Conservation (phyloP, 2,888 invertebrate genomes). For the Mycalesis mineus region DNA sequence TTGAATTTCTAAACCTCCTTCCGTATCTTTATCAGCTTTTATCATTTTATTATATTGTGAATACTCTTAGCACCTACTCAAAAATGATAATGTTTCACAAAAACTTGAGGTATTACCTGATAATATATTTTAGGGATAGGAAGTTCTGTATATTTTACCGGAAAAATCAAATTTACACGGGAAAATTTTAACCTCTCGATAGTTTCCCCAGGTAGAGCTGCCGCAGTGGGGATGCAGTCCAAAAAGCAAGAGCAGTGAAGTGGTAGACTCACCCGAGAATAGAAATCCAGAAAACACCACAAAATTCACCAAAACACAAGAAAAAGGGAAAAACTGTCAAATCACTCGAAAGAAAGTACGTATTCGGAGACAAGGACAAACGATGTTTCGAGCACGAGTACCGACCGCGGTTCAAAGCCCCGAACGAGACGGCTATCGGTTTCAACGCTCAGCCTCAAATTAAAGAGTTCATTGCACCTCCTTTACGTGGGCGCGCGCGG, state of each 20-base stretch:
- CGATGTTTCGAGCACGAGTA: constrained; percentile 29
- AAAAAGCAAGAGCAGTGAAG: background rate
- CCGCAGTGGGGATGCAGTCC: background rate
- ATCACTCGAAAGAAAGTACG: constrained; percentile 32
- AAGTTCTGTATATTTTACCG: background rate
- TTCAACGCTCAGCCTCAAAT: constrained; percentile 44
- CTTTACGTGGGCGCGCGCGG: constrained; percentile 67
- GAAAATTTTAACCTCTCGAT: background rate
- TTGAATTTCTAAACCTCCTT: no score
- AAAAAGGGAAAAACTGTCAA: constrained; percentile 29
- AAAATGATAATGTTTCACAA: no score
- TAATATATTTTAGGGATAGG: no score
- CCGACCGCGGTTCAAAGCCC: constrained; percentile 19
- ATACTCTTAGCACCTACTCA: no score
- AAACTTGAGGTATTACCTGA: no score
- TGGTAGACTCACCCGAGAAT: background rate
- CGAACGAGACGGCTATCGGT: constrained; percentile 19
- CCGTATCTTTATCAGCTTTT: no score
- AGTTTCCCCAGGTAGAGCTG: background rate
- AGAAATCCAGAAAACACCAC: background rate
- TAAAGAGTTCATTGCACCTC: constrained; percentile 68
- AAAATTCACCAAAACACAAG: background rate
- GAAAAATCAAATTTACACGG: background rate
- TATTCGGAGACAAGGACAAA: constrained; percentile 34
- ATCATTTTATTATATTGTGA: no score